A percentile compares a stretch with the other conserved stretches of the same genome.
Evolutionary conservation across 2,888 invertebrate genomes (phyloP).

Genomic region (Hemistola chrysoprasaria): DNA sequence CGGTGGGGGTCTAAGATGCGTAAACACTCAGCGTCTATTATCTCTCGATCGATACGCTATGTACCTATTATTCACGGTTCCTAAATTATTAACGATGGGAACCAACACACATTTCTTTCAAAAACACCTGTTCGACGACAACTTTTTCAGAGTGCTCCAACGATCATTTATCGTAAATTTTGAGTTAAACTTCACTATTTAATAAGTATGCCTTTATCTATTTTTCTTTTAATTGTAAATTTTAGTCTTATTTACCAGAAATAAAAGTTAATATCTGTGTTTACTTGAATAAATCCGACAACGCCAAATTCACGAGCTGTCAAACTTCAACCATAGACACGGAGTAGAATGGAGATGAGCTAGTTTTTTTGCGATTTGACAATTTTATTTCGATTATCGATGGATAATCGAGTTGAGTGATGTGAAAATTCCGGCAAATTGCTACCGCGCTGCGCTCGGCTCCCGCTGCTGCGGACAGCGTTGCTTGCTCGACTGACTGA

Average conservation of each 20-base stretch:
- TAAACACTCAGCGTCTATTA: conserved; percentile 36
- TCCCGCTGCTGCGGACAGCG: conserved; percentile 31
- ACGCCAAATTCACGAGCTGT: conserved; percentile 75
- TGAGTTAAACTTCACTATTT: conserved; percentile 4
- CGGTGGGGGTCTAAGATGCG: conserved; percentile 16
- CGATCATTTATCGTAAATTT: conserved; percentile 59
- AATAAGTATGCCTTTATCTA: conserved; percentile 13
- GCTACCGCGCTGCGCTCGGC: conserved; percentile 27
- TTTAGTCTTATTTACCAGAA: conserved; percentile 18
- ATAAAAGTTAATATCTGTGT: conserved; percentile 49
- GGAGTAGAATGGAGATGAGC: conserved; percentile 40
- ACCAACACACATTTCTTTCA: conserved; percentile 84
- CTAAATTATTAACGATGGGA: conserved; percentile 78
- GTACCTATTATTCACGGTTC: conserved; percentile 75
- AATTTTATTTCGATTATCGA: conserved; percentile 35
- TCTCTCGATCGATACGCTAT: conserved; percentile 71
- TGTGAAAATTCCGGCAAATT: conserved; percentile 16
- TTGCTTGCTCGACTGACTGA: conserved; percentile 53
- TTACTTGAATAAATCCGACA: conserved; percentile 69
- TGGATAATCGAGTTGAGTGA: conserved; percentile 23
- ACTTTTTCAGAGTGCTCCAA: conserved; percentile 85
- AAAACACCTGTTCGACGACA: conserved; percentile 89
- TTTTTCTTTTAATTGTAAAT: conserved; percentile 14
- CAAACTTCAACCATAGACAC: conserved; percentile 73
- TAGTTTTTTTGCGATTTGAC: conserved; percentile 58